These are phyloP conservation scores for Macaria liturata DNA, from an alignment of 2,888 invertebrate genomes.

Conservation along the genomic window DNA sequence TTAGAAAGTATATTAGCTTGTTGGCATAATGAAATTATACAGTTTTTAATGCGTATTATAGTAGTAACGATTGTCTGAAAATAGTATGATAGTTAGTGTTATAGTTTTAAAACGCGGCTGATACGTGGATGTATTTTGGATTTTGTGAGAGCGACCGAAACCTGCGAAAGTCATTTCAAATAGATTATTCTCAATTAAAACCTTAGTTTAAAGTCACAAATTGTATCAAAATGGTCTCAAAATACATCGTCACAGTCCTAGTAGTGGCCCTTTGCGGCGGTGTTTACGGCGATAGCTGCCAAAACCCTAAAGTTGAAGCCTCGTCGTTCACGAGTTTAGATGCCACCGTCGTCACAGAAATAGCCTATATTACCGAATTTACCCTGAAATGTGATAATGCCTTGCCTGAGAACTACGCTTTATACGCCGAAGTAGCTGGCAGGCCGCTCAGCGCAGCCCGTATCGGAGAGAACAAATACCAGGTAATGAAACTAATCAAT, in stretches of 20 bases:
- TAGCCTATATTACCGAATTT: constrained; percentile 96
- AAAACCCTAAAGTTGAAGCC: constrained; percentile 88
- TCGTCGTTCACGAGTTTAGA: constrained; percentile 95
- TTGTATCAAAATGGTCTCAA: constrained; percentile 70
- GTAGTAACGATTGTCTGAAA: too few relatives aligned
- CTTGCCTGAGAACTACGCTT: constrained; percentile 85
- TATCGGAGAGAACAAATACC: constrained; percentile 90
- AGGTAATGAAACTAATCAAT: constrained; percentile 84
- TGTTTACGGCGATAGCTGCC: constrained; percentile 60
- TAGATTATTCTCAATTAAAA: constrained; percentile 41
- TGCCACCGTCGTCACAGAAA: constrained; percentile 94
- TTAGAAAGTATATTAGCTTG: too few relatives aligned
- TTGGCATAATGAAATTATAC: too few relatives aligned
- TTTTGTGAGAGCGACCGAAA: constrained; percentile 4
- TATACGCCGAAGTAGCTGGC: constrained; percentile 95
- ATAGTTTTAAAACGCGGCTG: constrained; percentile 21
- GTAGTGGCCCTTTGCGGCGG: constrained; percentile 52
- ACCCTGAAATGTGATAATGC: constrained; percentile 90
- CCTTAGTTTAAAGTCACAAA: constrained; percentile 45
- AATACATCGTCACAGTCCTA: constrained; percentile 57
- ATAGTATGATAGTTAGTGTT: too few relatives aligned
- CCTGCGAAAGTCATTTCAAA: constrained; percentile 7
- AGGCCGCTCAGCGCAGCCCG: constrained; percentile 92
- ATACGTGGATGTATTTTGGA: constrained; percentile 31
- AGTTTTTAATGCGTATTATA: too few relatives aligned